phyloP scores from a whole-genome alignment of 2,888 invertebrate genomes.

The Congeria kusceri region DNA sequence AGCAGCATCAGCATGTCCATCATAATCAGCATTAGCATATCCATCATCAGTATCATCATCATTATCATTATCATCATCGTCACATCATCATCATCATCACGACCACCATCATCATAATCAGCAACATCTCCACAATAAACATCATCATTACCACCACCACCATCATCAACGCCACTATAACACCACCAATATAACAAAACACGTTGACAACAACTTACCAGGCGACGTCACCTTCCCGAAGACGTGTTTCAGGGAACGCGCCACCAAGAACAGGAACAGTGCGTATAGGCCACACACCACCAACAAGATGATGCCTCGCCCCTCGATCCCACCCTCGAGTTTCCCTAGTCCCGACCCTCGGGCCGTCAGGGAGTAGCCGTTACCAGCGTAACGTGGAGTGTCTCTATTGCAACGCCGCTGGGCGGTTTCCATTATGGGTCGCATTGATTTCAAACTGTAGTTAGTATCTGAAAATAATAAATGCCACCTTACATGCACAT shows the following conservation, averaged over 20 bases:
- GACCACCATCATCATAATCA: too few relatives aligned
- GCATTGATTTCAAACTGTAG: too few relatives aligned
- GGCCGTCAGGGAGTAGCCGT: constrained; percentile 10
- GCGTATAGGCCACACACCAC: constrained; percentile 45
- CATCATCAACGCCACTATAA: too few relatives aligned
- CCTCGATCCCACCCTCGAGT: constrained; percentile 24
- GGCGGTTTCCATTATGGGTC: constrained; percentile 12
- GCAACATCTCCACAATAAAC: too few relatives aligned
- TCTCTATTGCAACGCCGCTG: constrained; percentile 3
- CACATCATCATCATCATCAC: too few relatives aligned
- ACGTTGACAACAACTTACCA: constrained; percentile 29
- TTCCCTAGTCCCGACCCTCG: constrained; percentile 12
- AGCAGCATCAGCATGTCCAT: too few relatives aligned
- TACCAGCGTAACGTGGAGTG: not conserved
- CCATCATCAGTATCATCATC: too few relatives aligned
- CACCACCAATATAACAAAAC: too few relatives aligned
- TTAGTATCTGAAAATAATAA: constrained; percentile 4
- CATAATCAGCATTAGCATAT: too few relatives aligned
- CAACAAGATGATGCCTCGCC: constrained; percentile 34
- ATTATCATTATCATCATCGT: too few relatives aligned
- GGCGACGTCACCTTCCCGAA: constrained; percentile 12
- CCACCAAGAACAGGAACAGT: constrained; percentile 44
- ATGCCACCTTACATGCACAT: too few relatives aligned
- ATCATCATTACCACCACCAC: too few relatives aligned
- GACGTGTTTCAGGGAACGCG: constrained; percentile 11